Base-by-base conservation (phyloP, 2,113 vertebrate genomes). In the Pangasianodon gigas region DNA sequence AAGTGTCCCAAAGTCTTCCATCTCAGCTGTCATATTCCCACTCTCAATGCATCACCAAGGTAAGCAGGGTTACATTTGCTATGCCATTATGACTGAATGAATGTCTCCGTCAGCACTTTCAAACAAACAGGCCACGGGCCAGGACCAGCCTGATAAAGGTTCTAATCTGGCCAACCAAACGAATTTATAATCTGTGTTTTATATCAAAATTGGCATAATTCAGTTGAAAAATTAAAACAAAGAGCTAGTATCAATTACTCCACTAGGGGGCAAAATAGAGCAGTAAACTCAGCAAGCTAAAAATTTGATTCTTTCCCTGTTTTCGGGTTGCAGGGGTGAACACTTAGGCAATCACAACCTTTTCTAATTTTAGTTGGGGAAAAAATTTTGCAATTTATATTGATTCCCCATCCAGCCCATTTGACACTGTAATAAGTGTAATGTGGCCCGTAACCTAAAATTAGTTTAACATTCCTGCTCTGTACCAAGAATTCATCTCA, bases 1-100 rank as follows among this genome's bases (percentile, higher is more conserved):
- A 97, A 95, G 89, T 99, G 98, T 91, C 98, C 98, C 86, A 99
- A 99, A 95, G 98, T 99, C 77, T 99, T 97, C 91, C 98, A 99
- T 88, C 97, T 99, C 79, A 94, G 96, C 92, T 99, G 98, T 93
- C 98, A 99, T 3, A 96, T 99, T 87, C 98, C 98, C 37, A 95
- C 96, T 6, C 95, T 99, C 79, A 97, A 97, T 65, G 97, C 97
- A 93, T 99, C 98, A 81, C 98, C 98, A 67, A 97, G 97, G 98
- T 99, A 94, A 96, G 24, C 24, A 16, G 3, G 29, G 6, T 83
- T 21, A 51, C 32, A 58, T 21, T 83, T 83, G 8, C 81, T 41
- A 3, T 81, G 48, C 26, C 67, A 16, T 14, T 54, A 21, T 81
- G 29, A 6, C 16, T 46, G 18, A 6, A 77, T 44, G 71, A 79